Percentiles rank a stretch among this genome's conserved stretches.
phyloP scores from a whole-genome alignment of 2,888 invertebrate species.

The Eilema depressum region DNA sequence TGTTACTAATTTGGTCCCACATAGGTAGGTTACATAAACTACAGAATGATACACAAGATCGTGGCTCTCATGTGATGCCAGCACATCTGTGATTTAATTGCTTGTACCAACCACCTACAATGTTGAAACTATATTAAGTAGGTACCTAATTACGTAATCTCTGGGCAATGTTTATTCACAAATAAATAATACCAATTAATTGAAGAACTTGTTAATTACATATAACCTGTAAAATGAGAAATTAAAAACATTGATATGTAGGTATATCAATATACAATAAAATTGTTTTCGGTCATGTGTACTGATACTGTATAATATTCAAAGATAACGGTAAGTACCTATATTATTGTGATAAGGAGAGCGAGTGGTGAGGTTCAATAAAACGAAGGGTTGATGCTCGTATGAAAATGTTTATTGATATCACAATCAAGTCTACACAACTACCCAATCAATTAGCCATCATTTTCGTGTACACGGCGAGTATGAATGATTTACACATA shows the following conservation, averaged over 20 bases:
- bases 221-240: not conserved
- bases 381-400: constrained; percentile 77
- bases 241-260: constrained; percentile 1
- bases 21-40: too few species aligned
- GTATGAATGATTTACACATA: constrained; percentile 76
- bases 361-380: constrained; percentile 34
- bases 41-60: too few species aligned
- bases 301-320: not conserved
- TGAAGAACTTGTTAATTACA: not conserved
- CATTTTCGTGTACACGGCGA: constrained; percentile 78
- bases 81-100: too few species aligned
- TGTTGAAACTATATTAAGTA: not conserved
- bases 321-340: not conserved
- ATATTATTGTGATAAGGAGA: not conserved
- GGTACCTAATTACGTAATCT: not conserved
- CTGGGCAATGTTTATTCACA: not conserved
- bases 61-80: too few species aligned
- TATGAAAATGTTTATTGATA: constrained; percentile 88
- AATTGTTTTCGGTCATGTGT: not conserved
- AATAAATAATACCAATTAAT: not conserved
- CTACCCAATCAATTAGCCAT: constrained; percentile 81
- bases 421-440: constrained; percentile 86
- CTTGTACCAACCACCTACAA: not conserved
- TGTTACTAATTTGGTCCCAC: too few species aligned
- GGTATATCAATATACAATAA: not conserved